Evolutionary conservation across 2,797 vertebrate species (phyloP).

Genomic region (Phoeniculus purpureus): DNA sequence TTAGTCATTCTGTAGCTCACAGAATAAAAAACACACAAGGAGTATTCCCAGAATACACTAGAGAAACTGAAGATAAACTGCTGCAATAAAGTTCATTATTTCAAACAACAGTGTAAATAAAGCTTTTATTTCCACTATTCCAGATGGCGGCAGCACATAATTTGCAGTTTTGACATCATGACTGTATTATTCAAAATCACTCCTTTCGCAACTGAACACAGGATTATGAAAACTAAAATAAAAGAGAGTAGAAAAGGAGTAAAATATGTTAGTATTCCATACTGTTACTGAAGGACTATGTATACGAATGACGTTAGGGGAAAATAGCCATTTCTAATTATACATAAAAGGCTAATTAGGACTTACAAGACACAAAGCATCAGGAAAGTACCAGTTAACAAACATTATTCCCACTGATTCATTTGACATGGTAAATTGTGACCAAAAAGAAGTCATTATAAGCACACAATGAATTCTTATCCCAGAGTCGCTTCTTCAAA

Average conservation of each 20-base stretch:
- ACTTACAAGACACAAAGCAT: slow-evolving; percentile 30
- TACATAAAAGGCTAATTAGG: slow-evolving; percentile 8
- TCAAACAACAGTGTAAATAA: slow-evolving; percentile 72
- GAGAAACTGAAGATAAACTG: slow-evolving; percentile 42
- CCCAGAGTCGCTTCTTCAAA: not conserved
- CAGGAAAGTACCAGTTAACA: slow-evolving; percentile 26
- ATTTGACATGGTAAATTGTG: slow-evolving; percentile 20
- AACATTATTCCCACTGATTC: slow-evolving; percentile 15
- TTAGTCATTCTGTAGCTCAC: slow-evolving; percentile 30
- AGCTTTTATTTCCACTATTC: slow-evolving; percentile 72
- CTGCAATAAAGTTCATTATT: slow-evolving; percentile 60
- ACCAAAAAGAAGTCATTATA: not conserved
- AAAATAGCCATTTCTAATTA: slow-evolving; percentile 22
- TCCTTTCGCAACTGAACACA: slow-evolving; percentile 40
- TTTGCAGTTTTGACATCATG: slow-evolving; percentile 72
- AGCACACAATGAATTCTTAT: slow-evolving; percentile 9
- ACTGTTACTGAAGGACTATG: slow-evolving; percentile 10
- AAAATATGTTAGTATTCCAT: slow-evolving; percentile 36
- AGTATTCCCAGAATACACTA: slow-evolving; percentile 46
- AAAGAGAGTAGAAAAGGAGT: not conserved
- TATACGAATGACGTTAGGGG: slow-evolving; percentile 38
- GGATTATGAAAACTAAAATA: slow-evolving; percentile 59
- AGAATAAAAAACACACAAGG: slow-evolving; percentile 53
- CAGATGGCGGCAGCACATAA: slow-evolving; percentile 69
- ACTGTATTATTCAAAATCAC: slow-evolving; percentile 66